Base-by-base conservation (phyloP, 2,113 vertebrate species). In the Callospermophilus lateralis region DNA sequence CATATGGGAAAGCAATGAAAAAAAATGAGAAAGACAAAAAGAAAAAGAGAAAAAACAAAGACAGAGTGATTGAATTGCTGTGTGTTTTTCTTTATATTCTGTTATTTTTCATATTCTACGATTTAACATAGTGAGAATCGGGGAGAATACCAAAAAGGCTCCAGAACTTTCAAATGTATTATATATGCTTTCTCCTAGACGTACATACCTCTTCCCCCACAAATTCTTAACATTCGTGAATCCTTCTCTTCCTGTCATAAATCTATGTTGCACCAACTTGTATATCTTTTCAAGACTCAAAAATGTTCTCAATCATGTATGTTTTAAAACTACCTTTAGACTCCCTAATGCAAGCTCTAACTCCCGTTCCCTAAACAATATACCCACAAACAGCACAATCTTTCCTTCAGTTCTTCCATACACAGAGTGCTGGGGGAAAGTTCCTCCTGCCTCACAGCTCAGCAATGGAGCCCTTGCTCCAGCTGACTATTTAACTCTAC, bases 401-500 rank as follows among this genome's bases (percentile, higher is more conserved):
- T 68, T 90, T 95, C 48, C 17, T 95, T 72, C 77, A 53, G 55
- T 73, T 95, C 58, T 96, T 91, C 92, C 84, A 72, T 96, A 96
- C 87, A 79, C 45, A 96, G 97, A 97, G 11, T 58, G 20, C 93
- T 72, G 55, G 0, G 2, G 87, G 58, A 74, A 78, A n/a, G 3
- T 81, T 94, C 95, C 0, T 93, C 79, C 73, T 34, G 48, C 39
- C 65, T 97, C 39, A 12, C 1, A 58, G 84, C 39, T 90, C 26
- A 72, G 10, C 17, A 58, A 74, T 17, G 0, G 26, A 91, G 4
- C 26, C 77, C 42, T 42, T 32, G 42, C 32, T 94, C 53, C 67
- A 45, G 6, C 20, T 45, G 93, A 96, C 80, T 97, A 96, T 97
- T 96, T 97, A 70, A 72, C 30, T 96, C 90, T 97, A 94, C 20